Base-by-base conservation (phyloP, 2,888 invertebrate genomes). In the Drosophila prolongata region DNA sequence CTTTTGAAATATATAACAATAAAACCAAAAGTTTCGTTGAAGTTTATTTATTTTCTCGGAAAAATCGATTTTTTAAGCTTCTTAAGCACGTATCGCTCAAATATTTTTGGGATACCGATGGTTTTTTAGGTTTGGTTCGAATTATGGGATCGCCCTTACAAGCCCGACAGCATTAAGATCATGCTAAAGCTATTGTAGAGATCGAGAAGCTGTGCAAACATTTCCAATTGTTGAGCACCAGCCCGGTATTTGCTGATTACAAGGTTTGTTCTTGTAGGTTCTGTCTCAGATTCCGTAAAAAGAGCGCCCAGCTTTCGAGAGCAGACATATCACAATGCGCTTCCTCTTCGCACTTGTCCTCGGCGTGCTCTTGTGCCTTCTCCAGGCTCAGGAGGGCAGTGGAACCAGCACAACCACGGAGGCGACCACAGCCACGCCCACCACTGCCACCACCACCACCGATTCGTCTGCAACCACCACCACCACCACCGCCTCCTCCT, bases 201-300 rank as follows among this genome's bases (percentile, higher is more conserved):
- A 34, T n/a, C 10, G 30, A 64, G 19, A 61, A 44, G 64, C 64
- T 65, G 64, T 34, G 37, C 62, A 65, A 52, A 65, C 38, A 62
- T 24, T 38, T 30, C 1, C 1, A n/a, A 37, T 14, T 10, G 6
- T 24, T 19, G 11, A 53, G 9, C 50, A 13, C 35, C 37, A 30
- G 10, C 8, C 16, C 16, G 11, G 2, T 61, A 38, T 62, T 43
- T 50, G 34, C 11, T 6, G 6, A 43, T 50, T 37, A 50, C 50
- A 44, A n/a, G n/a, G 24, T 35, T 9, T 10, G n/a, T 3, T 16
- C 1, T 3, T 35, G 27, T 42, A 24, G 4, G 24, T 24, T 24
- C 13, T 40, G 8, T 19, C 1, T 14, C 14, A 37, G 14, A 50
- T 44, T 44, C 8, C 6, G 50, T 64, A 65, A 65, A 40, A 65